Conservation (phyloP, 2,797 vertebrate genomes). For the Acrossocheilus fasciatus region DNA sequence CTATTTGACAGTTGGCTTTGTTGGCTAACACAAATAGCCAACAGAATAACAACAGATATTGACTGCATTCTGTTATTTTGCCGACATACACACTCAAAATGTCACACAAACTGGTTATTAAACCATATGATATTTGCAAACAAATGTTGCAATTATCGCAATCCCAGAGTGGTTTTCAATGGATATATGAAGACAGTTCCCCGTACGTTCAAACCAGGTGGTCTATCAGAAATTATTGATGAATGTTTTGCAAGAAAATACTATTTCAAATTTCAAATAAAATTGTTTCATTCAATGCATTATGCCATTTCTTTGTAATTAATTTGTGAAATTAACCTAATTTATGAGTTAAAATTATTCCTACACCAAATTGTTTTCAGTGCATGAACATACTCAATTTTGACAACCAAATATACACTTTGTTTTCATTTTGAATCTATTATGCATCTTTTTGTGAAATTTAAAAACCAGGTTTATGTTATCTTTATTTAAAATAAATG, state of each 20-base stretch:
- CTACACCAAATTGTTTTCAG: background rate
- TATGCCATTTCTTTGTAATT: no score
- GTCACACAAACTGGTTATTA: background rate
- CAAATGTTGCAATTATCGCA: background rate
- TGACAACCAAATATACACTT: background rate
- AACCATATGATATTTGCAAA: background rate
- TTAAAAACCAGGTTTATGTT: background rate
- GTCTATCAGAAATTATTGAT: background rate
- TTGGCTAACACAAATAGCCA: conserved; percentile 3
- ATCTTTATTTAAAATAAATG: background rate
- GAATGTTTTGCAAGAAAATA: background rate
- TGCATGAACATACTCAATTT: background rate
- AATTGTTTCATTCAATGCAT: no score
- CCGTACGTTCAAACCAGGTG: background rate
- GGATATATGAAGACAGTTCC: background rate
- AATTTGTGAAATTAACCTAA: no score
- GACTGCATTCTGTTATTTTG: background rate
- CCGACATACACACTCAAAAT: background rate
- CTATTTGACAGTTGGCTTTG: background rate
- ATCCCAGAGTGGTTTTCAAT: background rate
- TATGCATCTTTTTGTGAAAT: background rate
- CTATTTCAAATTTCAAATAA: no score
- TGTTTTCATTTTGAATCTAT: background rate
- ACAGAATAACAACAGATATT: background rate
- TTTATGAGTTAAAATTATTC: background rate